phyloP scores from a whole-genome alignment of 2,113 vertebrate species.

The Leptobrachium leishanense region DNA sequence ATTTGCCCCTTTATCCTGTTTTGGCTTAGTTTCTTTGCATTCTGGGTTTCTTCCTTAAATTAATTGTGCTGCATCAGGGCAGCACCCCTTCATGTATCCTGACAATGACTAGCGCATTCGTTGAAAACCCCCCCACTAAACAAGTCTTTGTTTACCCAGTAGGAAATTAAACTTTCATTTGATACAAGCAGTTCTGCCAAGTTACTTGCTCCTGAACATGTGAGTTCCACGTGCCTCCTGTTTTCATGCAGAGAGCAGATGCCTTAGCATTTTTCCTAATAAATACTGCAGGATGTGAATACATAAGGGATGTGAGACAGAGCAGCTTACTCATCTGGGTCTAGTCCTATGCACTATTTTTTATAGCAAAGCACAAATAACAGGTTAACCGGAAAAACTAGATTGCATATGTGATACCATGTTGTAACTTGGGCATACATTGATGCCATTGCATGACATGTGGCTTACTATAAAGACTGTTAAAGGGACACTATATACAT shows the following conservation, averaged over 20 bases:
- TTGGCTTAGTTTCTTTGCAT: too few species aligned
- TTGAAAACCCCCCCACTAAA: background rate
- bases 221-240: constrained; percentile 35
- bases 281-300: constrained; percentile 43
- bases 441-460: too few species aligned
- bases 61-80: too few species aligned
- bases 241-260: constrained; percentile 41
- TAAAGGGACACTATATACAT: too few species aligned
- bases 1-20: too few species aligned
- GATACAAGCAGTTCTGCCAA: constrained; percentile 40
- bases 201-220: constrained; percentile 30
- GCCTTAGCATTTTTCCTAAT: constrained; percentile 37
- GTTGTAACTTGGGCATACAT: too few species aligned
- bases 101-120: constrained; percentile 7
- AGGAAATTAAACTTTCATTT: constrained; percentile 42
- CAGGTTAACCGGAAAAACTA: too few species aligned
- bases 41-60: too few species aligned
- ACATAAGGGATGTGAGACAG: constrained; percentile 18
- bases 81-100: too few species aligned
- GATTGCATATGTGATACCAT: too few species aligned
- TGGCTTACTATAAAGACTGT: too few species aligned
- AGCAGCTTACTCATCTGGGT: constrained; percentile 5
- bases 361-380: too few species aligned
- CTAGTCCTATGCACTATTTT: background rate
- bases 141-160: constrained; percentile 24